Evolutionary conservation across 2,797 vertebrate species (phyloP).

Genomic region (Oreonectes daqikongensis): DNA sequence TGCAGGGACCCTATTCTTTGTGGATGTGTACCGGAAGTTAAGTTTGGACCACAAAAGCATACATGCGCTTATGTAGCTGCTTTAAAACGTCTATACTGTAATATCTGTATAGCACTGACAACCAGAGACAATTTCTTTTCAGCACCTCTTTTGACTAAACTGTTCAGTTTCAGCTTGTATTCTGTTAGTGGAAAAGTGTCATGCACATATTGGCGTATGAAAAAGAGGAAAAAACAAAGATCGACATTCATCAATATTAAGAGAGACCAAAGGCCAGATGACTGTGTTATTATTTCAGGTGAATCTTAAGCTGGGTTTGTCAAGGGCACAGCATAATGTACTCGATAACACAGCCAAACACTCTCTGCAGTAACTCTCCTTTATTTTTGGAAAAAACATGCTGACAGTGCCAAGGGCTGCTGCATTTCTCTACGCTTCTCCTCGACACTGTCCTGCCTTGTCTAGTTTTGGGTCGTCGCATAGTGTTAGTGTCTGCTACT

Average conservation of each 20-base stretch:
- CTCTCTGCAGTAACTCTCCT: constrained; percentile 20
- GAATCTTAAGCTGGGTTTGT: constrained; percentile 48
- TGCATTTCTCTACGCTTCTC: not conserved
- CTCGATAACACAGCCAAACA: constrained; percentile 5
- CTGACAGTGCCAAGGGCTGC: not conserved
- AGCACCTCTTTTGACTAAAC: not conserved
- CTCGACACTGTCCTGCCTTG: constrained; percentile 26
- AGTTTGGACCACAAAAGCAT: too few species aligned
- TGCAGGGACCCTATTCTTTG: too few species aligned
- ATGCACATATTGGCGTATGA: not conserved
- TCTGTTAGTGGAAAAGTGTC: not conserved
- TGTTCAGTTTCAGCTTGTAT: not conserved
- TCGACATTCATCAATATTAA: not conserved
- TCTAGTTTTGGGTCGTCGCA: constrained; percentile 57
- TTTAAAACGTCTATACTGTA: too few species aligned
- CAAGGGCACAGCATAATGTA: constrained; percentile 9
- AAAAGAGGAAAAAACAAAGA: not conserved
- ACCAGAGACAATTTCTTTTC: too few species aligned
- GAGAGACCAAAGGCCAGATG: not conserved
- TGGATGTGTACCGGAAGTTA: too few species aligned
- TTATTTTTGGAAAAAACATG: not conserved
- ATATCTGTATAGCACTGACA: too few species aligned
- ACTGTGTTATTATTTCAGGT: not conserved
- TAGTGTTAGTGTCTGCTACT: constrained; percentile 61
- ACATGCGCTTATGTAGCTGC: too few species aligned